Evolutionary conservation across 2,797 vertebrate genomes (phyloP).

Genomic region (Ctenopoma kingsleyae): DNA sequence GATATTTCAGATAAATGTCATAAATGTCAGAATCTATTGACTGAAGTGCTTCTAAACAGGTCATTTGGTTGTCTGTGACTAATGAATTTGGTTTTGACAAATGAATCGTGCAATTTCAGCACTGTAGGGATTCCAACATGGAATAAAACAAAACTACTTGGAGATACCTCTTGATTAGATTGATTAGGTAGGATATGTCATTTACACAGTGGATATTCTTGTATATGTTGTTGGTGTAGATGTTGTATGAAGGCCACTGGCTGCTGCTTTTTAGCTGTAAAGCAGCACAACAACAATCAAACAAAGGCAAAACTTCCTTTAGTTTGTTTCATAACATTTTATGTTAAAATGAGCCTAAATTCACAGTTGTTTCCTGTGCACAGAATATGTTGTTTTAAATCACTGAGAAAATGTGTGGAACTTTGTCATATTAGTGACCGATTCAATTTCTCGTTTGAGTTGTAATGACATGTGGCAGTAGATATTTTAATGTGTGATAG

Average conservation of each 20-base stretch:
- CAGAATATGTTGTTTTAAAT: neutral
- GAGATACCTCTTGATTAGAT: neutral
- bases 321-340: neutral
- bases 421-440: neutral
- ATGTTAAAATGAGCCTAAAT: neutral
- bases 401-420: neutral
- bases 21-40: neutral
- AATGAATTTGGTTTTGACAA: neutral
- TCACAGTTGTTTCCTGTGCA: neutral
- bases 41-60: neutral
- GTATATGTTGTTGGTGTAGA: neutral
- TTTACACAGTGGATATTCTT: neutral
- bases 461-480: neutral
- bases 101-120: too few relatives aligned
- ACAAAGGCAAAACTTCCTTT: neutral
- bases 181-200: neutral
- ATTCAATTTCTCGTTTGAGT: neutral
- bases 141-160: neutral
- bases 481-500: slow-evolving; percentile 5
- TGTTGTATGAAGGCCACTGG: neutral
- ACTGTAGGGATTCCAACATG: neutral
- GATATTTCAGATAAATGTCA: neutral
- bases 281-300: neutral
- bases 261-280: neutral
- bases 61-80: neutral